Percentiles rank a stretch among this genome's conserved stretches.
Evolutionary conservation across 2,113 vertebrate genomes (phyloP).

Genomic region (Callithrix jacchus): DNA sequence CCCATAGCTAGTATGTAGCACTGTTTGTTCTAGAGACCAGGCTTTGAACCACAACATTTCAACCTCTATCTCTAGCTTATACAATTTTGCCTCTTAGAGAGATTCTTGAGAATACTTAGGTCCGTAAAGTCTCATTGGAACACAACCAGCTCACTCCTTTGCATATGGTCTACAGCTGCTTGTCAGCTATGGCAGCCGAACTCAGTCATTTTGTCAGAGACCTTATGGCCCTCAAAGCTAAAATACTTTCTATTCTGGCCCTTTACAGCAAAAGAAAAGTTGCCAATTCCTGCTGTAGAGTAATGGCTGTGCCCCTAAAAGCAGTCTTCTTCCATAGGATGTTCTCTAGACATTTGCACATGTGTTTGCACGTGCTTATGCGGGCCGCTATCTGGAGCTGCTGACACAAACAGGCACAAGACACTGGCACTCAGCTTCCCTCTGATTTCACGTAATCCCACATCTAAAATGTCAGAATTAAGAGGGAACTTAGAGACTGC

Average conservation of each 20-base stretch:
- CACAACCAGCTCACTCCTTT: background rate
- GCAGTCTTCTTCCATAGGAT: background rate
- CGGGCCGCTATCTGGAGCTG: rapidly evolving
- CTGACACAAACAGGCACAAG: background rate
- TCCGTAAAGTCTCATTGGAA: background rate
- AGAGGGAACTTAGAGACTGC: background rate
- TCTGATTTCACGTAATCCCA: background rate
- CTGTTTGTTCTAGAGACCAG: background rate
- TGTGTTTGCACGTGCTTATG: background rate
- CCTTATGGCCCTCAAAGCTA: background rate
- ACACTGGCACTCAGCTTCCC: background rate
- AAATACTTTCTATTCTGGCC: background rate
- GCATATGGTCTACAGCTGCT: background rate
- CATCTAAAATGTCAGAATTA: background rate
- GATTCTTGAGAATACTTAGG: too few species aligned
- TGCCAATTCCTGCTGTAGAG: background rate
- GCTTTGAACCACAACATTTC: background rate
- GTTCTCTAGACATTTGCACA: background rate
- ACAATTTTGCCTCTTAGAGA: background rate
- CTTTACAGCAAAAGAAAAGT: background rate
- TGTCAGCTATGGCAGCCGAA: background rate
- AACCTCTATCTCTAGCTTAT: background rate
- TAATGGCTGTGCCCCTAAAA: background rate
- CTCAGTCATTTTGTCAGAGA: background rate
- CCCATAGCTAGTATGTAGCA: background rate